Evolutionary conservation across 2,888 invertebrate genomes (phyloP).

Genomic region (Epirrita christyi): DNA sequence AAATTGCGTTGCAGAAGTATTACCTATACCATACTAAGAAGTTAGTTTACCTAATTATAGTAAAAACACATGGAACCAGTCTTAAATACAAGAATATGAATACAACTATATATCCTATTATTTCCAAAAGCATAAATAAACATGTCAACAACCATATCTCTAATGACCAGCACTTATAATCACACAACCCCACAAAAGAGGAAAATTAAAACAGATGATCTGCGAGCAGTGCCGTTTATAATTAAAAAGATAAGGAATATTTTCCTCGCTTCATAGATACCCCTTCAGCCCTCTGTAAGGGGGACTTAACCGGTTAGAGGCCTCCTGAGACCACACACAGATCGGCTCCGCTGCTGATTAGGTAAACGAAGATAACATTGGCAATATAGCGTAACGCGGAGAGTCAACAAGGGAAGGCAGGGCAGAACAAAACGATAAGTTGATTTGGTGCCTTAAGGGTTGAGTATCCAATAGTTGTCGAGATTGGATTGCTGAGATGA

Average conservation of each 20-base stretch:
- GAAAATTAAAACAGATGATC: conserved; percentile 83
- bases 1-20: too few species aligned
- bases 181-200: conserved; percentile 15
- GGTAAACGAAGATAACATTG: conserved; percentile 84
- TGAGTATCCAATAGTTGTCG: conserved; percentile 76
- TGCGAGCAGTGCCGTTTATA: conserved; percentile 73
- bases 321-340: conserved; percentile 72
- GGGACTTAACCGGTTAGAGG: conserved; percentile 65
- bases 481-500: conserved; percentile 79
- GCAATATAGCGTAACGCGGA: conserved; percentile 76
- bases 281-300: conserved; percentile 54
- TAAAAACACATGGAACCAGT: too few species aligned
- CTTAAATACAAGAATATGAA: too few species aligned
- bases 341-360: conserved; percentile 77
- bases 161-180: conserved; percentile 14
- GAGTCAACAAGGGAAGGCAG: conserved; percentile 78
- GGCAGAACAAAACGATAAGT: conserved; percentile 67
- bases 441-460: conserved; percentile 81
- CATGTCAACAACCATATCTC: conserved; percentile 18
- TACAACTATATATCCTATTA: too few species aligned
- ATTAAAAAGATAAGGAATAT: conserved; percentile 85
- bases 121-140: neutral
- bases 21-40: too few species aligned
- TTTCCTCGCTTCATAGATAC: conserved; percentile 72
- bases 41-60: too few species aligned